A percentile compares a stretch with the other conserved stretches of the same genome.
phyloP scores from a whole-genome alignment of 2,113 vertebrate species.

The Orthochromis indermauri region DNA sequence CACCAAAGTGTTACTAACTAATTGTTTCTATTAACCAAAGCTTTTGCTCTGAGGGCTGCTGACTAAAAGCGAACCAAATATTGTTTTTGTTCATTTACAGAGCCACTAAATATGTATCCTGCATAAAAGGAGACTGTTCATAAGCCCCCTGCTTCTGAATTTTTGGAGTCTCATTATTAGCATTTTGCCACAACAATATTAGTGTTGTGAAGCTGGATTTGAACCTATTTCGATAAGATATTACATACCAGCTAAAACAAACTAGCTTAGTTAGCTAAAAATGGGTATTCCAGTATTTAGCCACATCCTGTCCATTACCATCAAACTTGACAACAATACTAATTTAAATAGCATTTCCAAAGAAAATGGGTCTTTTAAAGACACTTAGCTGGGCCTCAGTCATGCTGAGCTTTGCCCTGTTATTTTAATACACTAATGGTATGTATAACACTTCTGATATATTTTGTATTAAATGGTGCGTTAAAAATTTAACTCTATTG shows the following conservation, averaged over 20 bases:
- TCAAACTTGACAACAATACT: neutral
- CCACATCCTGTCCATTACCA: neutral
- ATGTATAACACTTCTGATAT: neutral
- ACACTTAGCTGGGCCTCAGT: accelerated
- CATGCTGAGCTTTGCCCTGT: neutral
- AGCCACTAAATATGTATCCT: neutral
- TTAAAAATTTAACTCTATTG: neutral
- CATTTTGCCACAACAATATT: accelerated
- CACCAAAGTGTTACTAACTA: neutral
- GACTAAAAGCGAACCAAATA: neutral
- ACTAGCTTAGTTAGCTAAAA: neutral
- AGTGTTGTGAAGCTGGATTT: neutral
- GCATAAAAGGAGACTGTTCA: neutral
- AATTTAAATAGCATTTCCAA: neutral
- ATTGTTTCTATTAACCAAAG: neutral
- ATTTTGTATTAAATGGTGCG: neutral
- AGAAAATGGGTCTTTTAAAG: accelerated
- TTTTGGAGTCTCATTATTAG: neutral
- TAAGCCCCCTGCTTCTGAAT: neutral
- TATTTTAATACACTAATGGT: neutral
- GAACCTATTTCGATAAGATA: neutral
- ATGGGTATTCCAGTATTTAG: accelerated
- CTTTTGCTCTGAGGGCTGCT: neutral
- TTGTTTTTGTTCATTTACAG: neutral
- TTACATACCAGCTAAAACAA: neutral